Evolutionary conservation across 2,797 vertebrate species (phyloP).

Genomic region (Gobionotothen gibberifrons): DNA sequence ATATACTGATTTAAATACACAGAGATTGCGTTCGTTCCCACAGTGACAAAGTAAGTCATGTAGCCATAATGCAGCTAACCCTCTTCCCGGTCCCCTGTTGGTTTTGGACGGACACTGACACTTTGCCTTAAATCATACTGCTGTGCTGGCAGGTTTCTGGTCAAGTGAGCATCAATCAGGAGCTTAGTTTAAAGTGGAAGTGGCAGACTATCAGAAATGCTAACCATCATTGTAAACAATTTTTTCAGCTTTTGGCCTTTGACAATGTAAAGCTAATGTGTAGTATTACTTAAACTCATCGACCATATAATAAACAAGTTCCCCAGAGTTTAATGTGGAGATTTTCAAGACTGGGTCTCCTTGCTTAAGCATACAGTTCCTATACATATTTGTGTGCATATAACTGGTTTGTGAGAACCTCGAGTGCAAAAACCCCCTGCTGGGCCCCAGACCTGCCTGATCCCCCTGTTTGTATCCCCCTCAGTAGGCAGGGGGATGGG

Average conservation of each 20-base stretch:
- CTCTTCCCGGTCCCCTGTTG: conserved; percentile 55
- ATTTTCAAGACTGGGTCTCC: neutral
- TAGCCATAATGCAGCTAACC: conserved; percentile 59
- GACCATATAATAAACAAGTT: neutral
- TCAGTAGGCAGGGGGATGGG: conserved; percentile 56
- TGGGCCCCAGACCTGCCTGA: conserved; percentile 69
- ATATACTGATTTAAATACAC: neutral
- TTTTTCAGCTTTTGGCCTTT: conserved; percentile 27
- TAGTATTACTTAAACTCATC: neutral
- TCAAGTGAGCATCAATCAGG: conserved; percentile 67
- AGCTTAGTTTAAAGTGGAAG: conserved; percentile 54
- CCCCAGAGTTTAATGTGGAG: neutral
- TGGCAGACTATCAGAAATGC: conserved; percentile 64
- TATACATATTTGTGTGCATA: conserved; percentile 37
- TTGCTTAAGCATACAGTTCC: conserved; percentile 16
- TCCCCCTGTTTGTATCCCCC: conserved; percentile 67
- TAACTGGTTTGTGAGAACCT: conserved; percentile 44
- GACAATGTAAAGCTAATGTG: conserved; percentile 12
- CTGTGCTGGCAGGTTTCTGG: conserved; percentile 70
- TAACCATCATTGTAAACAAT: conserved; percentile 55
- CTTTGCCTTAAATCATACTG: conserved; percentile 69
- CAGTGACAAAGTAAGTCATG: conserved; percentile 53
- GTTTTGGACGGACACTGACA: conserved; percentile 60
- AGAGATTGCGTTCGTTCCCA: conserved; percentile 25
- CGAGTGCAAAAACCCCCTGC: conserved; percentile 54